Evolutionary conservation across 2,797 vertebrate genomes (phyloP).

Genomic region (Cuniculus paca): DNA sequence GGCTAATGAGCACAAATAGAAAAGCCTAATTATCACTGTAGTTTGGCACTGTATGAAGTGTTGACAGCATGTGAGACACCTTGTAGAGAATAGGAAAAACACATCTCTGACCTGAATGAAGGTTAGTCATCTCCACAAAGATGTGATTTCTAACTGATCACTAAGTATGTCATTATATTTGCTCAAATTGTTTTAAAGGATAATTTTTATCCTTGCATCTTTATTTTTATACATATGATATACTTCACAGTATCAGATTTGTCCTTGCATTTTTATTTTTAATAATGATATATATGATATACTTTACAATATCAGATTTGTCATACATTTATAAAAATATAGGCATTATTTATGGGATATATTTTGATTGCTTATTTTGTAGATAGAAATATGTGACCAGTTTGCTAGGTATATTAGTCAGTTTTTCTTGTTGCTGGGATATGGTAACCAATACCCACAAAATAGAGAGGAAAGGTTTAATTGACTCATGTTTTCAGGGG

Average conservation of each 20-base stretch:
- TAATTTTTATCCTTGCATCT: background rate
- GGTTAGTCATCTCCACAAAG: background rate
- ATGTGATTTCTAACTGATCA: background rate
- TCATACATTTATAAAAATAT: background rate
- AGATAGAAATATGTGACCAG: background rate
- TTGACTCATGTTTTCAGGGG: background rate
- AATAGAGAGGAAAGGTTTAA: background rate
- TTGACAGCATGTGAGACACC: constrained; percentile 52
- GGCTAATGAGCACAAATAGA: constrained; percentile 68
- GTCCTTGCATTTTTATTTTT: background rate
- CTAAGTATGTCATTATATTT: background rate
- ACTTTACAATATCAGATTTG: background rate
- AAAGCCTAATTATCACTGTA: constrained; percentile 64
- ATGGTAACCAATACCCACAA: background rate
- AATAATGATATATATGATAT: background rate
- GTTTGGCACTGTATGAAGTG: constrained; percentile 7
- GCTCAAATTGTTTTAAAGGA: constrained; percentile 3
- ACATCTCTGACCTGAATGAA: constrained; percentile 44
- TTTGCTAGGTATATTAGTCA: background rate
- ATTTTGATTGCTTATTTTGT: constrained; percentile 40
- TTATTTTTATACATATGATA: background rate
- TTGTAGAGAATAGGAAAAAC: background rate
- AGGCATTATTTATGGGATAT: background rate
- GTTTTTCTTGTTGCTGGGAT: background rate
- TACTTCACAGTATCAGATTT: background rate